Evolutionary conservation across 2,797 vertebrate species (phyloP).

Genomic region (Artibeus lituratus): DNA sequence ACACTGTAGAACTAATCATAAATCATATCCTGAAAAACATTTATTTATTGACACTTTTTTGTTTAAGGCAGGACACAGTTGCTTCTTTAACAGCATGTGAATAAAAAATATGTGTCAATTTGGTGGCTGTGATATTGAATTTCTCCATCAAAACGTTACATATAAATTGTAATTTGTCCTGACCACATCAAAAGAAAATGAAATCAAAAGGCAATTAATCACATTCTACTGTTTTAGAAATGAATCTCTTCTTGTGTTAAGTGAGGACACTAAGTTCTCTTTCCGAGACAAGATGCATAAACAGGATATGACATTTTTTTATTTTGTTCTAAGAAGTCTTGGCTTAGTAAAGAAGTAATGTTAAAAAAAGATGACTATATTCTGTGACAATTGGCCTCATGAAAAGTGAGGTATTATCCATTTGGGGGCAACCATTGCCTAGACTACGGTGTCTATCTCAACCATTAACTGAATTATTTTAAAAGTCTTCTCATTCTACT

Average conservation of each 20-base stretch:
- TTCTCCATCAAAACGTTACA: slow-evolving; percentile 51
- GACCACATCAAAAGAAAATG: slow-evolving; percentile 51
- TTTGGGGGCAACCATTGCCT: not conserved
- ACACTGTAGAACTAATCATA: slow-evolving; percentile 23
- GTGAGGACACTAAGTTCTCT: slow-evolving; percentile 60
- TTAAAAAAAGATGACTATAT: not conserved
- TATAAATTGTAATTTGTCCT: slow-evolving; percentile 50
- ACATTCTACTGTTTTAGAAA: slow-evolving; percentile 63
- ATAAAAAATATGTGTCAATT: not conserved
- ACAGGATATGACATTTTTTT: slow-evolving; percentile 54
- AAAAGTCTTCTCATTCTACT: not conserved
- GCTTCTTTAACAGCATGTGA: slow-evolving; percentile 7
- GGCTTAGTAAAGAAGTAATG: not conserved
- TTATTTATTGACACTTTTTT: slow-evolving; percentile 29
- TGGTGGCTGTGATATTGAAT: not conserved
- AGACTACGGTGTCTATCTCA: not conserved
- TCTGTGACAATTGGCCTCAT: not conserved
- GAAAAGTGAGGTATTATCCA: slow-evolving; percentile 2
- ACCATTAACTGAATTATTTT: not conserved
- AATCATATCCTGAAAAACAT: slow-evolving; percentile 48
- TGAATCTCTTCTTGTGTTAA: slow-evolving; percentile 57
- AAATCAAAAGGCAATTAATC: slow-evolving; percentile 57
- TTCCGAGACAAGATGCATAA: slow-evolving; percentile 65
- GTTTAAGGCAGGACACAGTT: slow-evolving; percentile 14
- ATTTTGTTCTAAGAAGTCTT: slow-evolving; percentile 40